phyloP scores from a whole-genome alignment of 2,888 invertebrate genomes.

The Lycophotia porphyrea region DNA sequence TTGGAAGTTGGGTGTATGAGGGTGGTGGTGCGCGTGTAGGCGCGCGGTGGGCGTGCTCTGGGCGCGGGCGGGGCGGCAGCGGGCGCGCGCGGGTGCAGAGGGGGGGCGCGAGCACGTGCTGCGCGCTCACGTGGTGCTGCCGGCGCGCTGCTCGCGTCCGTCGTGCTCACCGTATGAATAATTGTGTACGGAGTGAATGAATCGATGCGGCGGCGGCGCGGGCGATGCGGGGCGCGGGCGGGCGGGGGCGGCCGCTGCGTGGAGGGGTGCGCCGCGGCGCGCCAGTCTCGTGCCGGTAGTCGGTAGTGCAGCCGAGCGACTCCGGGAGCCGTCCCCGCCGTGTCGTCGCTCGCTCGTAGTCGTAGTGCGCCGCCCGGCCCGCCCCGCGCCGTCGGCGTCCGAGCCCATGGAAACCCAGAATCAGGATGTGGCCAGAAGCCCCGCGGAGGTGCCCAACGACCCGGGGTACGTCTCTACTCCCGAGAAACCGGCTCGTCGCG shows the following conservation, averaged over 20 bases:
- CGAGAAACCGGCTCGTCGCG: slow-evolving; percentile 63
- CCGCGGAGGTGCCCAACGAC: slow-evolving; percentile 98
- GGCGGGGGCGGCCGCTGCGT: slow-evolving; percentile 81
- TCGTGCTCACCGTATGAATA: slow-evolving; percentile 89
- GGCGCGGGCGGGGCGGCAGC: slow-evolving; percentile 74
- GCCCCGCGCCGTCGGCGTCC: slow-evolving; percentile 85
- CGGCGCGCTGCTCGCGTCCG: slow-evolving; percentile 81
- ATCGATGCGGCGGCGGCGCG: slow-evolving; percentile 87
- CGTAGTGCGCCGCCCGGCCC: slow-evolving; percentile 89
- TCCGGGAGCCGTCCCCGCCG: slow-evolving; percentile 91
- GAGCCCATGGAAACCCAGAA: slow-evolving; percentile 93
- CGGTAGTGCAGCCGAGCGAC: slow-evolving; percentile 92
- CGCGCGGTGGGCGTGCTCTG: slow-evolving; percentile 76
- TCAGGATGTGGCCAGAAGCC: slow-evolving; percentile 95
- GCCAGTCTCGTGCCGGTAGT: slow-evolving; percentile 93
- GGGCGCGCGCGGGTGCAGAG: slow-evolving; percentile 72
- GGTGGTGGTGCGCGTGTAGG: slow-evolving; percentile 72
- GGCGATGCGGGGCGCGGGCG: slow-evolving; percentile 76
- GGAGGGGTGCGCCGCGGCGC: slow-evolving; percentile 87
- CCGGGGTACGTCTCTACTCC: slow-evolving; percentile 93
- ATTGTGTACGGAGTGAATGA: slow-evolving; percentile 89
- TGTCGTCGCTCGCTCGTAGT: slow-evolving; percentile 90
- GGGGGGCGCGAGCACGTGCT: slow-evolving; percentile 84
- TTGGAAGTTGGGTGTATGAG: slow-evolving; percentile 61
- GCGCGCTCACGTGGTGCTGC: slow-evolving; percentile 88